Evolutionary conservation across 2,797 vertebrate species (phyloP).

Genomic region (Microchirus variegatus): DNA sequence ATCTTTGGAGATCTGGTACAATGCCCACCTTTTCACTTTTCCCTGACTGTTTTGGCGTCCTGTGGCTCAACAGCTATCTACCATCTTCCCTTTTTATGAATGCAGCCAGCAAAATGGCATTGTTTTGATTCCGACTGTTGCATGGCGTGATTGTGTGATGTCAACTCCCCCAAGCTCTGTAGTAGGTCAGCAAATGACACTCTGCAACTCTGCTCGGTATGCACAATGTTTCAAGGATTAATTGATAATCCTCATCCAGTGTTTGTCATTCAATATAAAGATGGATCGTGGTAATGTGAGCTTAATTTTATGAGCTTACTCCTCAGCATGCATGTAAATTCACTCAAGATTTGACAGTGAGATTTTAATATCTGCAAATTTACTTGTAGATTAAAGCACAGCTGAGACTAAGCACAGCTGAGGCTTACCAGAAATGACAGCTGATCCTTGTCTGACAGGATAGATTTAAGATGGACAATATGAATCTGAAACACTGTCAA

Average conservation of each 20-base stretch:
- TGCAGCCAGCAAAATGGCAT: too few species aligned
- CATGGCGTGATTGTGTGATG: too few species aligned
- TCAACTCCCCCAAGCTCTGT: too few species aligned
- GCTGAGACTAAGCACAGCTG: background rate
- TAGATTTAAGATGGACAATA: background rate
- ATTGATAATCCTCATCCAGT: background rate
- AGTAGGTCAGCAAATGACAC: background rate
- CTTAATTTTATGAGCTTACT: background rate
- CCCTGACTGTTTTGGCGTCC: too few species aligned
- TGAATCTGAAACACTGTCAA: background rate
- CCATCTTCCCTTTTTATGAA: too few species aligned
- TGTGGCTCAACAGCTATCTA: too few species aligned
- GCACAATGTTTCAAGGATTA: background rate
- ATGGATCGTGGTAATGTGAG: background rate
- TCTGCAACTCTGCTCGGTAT: background rate
- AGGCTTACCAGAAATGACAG: background rate
- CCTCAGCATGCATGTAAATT: background rate
- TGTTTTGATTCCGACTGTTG: too few species aligned
- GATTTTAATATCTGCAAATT: constrained; percentile 4
- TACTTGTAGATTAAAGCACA: constrained; percentile 5
- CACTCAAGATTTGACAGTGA: background rate
- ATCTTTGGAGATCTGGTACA: too few species aligned
- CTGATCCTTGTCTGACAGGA: background rate
- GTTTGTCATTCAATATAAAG: background rate
- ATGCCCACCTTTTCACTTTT: too few species aligned